Percentiles rank a stretch among this genome's conserved stretches.
phyloP scores from a whole-genome alignment of 2,888 invertebrate species.

The Ornithoptera alexandrae region DNA sequence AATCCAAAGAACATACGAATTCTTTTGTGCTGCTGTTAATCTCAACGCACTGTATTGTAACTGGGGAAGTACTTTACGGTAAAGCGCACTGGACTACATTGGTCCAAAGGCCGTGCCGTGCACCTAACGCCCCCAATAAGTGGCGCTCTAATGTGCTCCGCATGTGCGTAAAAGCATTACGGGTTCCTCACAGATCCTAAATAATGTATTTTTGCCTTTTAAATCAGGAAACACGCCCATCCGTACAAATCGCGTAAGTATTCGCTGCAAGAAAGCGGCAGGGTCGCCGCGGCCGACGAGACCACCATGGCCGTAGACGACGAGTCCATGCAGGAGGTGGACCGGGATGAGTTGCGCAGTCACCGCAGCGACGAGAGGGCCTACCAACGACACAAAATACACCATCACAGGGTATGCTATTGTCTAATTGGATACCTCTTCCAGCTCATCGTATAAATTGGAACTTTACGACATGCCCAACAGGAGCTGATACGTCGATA shows the following conservation, averaged over 20 bases:
- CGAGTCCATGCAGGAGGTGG: constrained; percentile 86
- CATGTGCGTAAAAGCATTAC: no score
- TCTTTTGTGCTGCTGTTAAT: no score
- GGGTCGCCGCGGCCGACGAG: constrained; percentile 82
- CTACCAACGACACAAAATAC: constrained; percentile 81
- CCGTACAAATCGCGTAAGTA: constrained; percentile 85
- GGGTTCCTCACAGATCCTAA: background rate
- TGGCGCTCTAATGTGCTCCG: no score
- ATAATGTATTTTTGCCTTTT: background rate
- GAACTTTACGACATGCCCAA: background rate
- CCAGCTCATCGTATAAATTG: background rate
- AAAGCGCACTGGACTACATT: no score
- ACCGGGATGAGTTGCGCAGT: constrained; percentile 89
- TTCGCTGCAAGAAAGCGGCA: constrained; percentile 86
- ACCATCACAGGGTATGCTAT: constrained; percentile 64
- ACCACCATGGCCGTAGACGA: constrained; percentile 87
- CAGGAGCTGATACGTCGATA: no score
- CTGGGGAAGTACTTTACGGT: no score
- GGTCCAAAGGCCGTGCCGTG: no score
- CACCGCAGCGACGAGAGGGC: constrained; percentile 87
- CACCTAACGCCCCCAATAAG: no score
- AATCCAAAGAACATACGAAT: no score
- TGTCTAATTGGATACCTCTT: background rate
- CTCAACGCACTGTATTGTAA: no score
- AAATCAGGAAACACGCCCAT: constrained; percentile 79